A percentile compares a stretch with the other conserved stretches of the same genome.
Evolutionary conservation across 2,113 vertebrate genomes (phyloP).

Genomic region (Mesoclemmys tuberculata): DNA sequence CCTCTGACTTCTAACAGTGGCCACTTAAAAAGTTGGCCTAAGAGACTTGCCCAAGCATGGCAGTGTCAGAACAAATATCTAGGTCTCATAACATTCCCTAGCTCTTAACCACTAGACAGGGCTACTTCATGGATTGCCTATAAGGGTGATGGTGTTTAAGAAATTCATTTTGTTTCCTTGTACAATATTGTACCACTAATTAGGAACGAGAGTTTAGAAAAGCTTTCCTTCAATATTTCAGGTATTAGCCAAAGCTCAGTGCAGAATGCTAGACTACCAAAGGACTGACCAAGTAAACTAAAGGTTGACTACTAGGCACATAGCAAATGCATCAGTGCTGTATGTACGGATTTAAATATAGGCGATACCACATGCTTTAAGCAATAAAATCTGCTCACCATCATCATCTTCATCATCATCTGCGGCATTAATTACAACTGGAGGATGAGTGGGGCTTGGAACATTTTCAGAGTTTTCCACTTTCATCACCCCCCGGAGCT

Average conservation of each 20-base stretch:
- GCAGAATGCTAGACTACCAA: neutral
- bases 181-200: neutral
- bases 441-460: constrained; percentile 96
- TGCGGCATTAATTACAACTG: constrained; percentile 95
- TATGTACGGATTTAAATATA: accelerated
- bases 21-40: neutral
- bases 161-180: too few species aligned
- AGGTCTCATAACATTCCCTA: accelerated
- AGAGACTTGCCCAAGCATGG: accelerated
- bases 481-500: constrained; percentile 91
- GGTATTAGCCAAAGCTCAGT: neutral
- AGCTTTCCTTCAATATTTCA: neutral
- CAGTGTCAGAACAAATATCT: neutral
- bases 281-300: neutral
- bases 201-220: neutral
- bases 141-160: neutral
- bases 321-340: accelerated
- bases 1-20: neutral
- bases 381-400: constrained; percentile 71
- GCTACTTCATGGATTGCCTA: neutral
- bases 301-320: too few species aligned
- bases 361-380: accelerated
- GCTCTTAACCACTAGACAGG: accelerated
- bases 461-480: constrained; percentile 92
- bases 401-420: constrained; percentile 97